A percentile compares a stretch with the other conserved stretches of the same genome.
Evolutionary conservation across 2,113 vertebrate genomes (phyloP).

Genomic region (Cepphus grylle): DNA sequence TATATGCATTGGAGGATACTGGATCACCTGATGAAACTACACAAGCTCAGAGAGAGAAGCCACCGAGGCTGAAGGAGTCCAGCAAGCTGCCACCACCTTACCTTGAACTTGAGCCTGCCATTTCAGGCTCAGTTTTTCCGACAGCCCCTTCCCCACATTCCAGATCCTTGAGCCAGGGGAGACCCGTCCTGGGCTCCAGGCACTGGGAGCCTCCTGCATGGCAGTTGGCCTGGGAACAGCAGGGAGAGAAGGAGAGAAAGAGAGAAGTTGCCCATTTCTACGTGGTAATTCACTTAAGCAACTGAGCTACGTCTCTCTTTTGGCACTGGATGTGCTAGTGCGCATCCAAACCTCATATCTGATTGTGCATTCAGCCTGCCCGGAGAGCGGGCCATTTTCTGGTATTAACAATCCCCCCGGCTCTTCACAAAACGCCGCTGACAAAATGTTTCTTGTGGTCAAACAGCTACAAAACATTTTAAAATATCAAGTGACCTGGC

Average conservation of each 20-base stretch:
- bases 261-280: background rate
- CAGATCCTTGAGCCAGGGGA: fast-evolving
- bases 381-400: fast-evolving
- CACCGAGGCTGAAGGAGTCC: background rate
- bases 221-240: background rate
- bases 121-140: background rate
- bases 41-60: background rate
- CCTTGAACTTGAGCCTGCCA: background rate
- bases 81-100: background rate
- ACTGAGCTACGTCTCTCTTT: background rate
- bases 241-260: background rate
- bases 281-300: background rate
- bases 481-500: background rate
- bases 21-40: background rate
- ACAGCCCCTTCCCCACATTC: background rate
- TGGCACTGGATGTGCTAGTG: background rate
- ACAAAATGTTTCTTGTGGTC: background rate
- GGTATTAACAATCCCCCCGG: background rate
- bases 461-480: background rate
- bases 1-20: background rate
- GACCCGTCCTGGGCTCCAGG: fast-evolving
- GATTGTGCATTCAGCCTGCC: background rate
- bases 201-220: background rate
- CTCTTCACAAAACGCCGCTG: background rate
- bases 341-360: background rate